Evolutionary conservation across 1,140 invertebrate species (phyloP).

Genomic region (Phymastichus coffea): DNA sequence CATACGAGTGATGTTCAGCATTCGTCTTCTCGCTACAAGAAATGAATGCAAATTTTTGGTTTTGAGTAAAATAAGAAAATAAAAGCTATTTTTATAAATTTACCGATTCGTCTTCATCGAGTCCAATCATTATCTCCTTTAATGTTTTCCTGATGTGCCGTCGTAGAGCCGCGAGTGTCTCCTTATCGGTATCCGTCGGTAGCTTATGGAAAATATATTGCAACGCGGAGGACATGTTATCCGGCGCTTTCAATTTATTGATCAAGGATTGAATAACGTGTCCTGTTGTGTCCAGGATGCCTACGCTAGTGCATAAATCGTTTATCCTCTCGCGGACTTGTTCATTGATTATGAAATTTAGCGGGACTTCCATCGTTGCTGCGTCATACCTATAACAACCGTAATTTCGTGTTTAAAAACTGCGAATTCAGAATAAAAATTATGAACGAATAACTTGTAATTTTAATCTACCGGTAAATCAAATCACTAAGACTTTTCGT

Average conservation of each 20-base stretch:
- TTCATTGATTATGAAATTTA: slow-evolving; percentile 4
- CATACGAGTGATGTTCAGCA: too few species aligned
- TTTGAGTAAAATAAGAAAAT: neutral
- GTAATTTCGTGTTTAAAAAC: too few species aligned
- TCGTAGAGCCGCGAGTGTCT: slow-evolving; percentile 7
- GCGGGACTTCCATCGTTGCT: too few species aligned
- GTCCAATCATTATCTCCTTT: slow-evolving; percentile 12
- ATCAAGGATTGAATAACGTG: neutral
- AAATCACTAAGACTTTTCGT: neutral
- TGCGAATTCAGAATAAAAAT: too few species aligned
- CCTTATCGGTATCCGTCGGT: slow-evolving; percentile 11
- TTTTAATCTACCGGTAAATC: slow-evolving; percentile 6
- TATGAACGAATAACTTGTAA: too few species aligned
- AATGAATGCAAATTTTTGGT: neutral
- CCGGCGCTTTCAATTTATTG: neutral
- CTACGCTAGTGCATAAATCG: slow-evolving; percentile 6
- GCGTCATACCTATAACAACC: too few species aligned
- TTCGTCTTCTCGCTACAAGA: slow-evolving; percentile 8
- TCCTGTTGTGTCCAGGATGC: slow-evolving; percentile 8
- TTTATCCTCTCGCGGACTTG: neutral
- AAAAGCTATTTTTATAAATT: neutral
- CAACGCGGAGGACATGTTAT: neutral
- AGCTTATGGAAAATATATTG: slow-evolving; percentile 16
- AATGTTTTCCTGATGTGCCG: slow-evolving; percentile 15
- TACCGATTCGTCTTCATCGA: neutral